Conservation (phyloP, 1,140 invertebrate genomes). For the Oryzaephilus surinamensis region DNA sequence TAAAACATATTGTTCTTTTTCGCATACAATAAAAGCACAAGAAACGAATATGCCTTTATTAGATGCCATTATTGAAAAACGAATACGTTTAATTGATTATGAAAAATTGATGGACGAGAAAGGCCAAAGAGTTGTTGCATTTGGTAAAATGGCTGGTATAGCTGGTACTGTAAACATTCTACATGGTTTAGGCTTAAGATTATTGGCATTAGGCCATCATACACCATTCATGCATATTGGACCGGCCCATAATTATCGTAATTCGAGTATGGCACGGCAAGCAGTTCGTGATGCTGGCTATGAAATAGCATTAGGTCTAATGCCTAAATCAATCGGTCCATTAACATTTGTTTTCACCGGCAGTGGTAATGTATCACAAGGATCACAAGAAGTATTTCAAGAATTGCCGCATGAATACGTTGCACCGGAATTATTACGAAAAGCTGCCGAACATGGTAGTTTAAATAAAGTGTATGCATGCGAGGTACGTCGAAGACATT, state of each 20-base stretch:
- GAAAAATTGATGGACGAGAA: conserved; percentile 87
- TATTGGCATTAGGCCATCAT: conserved; percentile 94
- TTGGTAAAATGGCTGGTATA: conserved; percentile 97
- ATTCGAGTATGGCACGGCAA: conserved; percentile 94
- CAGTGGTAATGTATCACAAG: conserved; percentile 74
- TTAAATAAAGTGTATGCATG: conserved; percentile 83
- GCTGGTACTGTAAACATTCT: conserved; percentile 98
- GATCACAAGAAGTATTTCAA: conserved; percentile 96
- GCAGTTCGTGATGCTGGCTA: conserved; percentile 96
- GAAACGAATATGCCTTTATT: conserved; percentile 95
- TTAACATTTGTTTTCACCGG: conserved; percentile 98
- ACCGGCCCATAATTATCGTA: conserved; percentile 95
- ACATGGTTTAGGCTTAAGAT: conserved; percentile 86
- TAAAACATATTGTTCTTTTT: conserved; percentile 98
- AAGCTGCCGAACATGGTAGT: conserved; percentile 93
- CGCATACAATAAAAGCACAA: conserved; percentile 98
- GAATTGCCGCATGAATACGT: conserved; percentile 97
- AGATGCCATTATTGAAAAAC: conserved; percentile 90
- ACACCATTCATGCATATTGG: conserved; percentile 99
- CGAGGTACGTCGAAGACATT: conserved; percentile 85
- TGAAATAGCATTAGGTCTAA: conserved; percentile 91
- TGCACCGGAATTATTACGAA: conserved; percentile 83
- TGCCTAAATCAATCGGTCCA: conserved; percentile 97
- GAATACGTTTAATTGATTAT: conserved; percentile 94
- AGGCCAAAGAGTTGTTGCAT: conserved; percentile 90